Evolutionary conservation across 2,797 vertebrate species (phyloP).

Genomic region (Cossypha polioptera): DNA sequence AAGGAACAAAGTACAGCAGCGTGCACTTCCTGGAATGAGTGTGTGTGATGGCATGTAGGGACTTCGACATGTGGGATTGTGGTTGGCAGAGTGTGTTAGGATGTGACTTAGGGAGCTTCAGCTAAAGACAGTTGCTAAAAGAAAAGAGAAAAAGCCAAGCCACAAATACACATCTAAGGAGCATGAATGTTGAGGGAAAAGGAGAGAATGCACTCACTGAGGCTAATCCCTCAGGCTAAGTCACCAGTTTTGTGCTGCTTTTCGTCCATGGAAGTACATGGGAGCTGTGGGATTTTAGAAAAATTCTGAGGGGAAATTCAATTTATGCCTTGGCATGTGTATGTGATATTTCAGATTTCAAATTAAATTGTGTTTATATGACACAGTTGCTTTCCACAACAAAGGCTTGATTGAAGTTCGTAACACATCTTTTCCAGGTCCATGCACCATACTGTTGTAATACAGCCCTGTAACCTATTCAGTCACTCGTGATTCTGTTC

Average conservation of each 20-base stretch:
- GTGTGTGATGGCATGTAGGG: not conserved
- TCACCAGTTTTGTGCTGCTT: not conserved
- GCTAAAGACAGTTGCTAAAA: not conserved
- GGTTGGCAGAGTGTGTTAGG: not conserved
- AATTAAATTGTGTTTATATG: not conserved
- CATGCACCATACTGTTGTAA: not conserved
- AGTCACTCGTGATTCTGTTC: not conserved
- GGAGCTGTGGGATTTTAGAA: not conserved
- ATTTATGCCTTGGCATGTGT: not conserved
- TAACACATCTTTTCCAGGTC: not conserved
- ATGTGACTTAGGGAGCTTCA: not conserved
- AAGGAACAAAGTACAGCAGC: not conserved
- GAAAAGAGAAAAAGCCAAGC: constrained; percentile 8
- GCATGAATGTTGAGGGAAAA: not conserved
- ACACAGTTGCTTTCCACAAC: not conserved
- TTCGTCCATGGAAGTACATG: not conserved
- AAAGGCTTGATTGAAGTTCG: not conserved
- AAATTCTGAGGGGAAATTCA: not conserved
- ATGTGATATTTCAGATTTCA: not conserved
- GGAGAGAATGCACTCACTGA: not conserved
- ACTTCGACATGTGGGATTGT: not conserved
- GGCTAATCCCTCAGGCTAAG: not conserved
- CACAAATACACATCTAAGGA: not conserved
- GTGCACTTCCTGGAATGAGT: not conserved
- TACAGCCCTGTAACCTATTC: not conserved